Evolutionary conservation across 1,140 invertebrate species (phyloP), one percentile per base, ranked within the genome.

Genomic region (Saccostrea glomerata): DNA sequence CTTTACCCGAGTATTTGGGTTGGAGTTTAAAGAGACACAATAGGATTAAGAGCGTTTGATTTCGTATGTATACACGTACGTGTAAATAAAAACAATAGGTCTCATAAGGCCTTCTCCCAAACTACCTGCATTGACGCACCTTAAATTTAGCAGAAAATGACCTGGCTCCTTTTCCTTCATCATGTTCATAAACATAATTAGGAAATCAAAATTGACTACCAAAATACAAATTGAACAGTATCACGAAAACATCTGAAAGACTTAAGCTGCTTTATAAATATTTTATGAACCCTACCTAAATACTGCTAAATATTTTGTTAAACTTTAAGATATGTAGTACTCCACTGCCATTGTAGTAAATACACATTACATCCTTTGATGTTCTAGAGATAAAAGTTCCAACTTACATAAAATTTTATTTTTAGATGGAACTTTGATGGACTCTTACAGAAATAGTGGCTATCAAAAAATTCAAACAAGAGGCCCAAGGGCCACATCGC

Each of bases 91-190:
- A 77, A 17, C 13, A 30, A 63, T 9, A 20, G 60, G 23, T 20
- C 23, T 66, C 5, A 2, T 4, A 66, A 25, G 30, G 3, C 23
- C 25, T 77, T 77, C 23, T 36, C 47, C 1, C 23, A 77, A 36
- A n/a, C 30, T 36, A 13, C 15, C 15, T 36, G 70, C 23, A 25
- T 25, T 77, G 25, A 77, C 70, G 15, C 70, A 77, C 25, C 23
- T 30, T 36, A 77, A 77, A 77, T 77, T 77, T 77, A 36, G 70
- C 25, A 25, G 23, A 30, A 77, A 77, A 77, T 36, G 23, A 77
- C 30, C 20, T 60, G 20, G 17, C 58, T 20, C n/a, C 0, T n/a
- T 20, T 63, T n/a, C 15, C 47, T 9, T 36, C 30, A 36, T 36
- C 30, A 2, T 36, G 30, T 47, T 47, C 47, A 47, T 47, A 47